Evolutionary conservation across 2,113 vertebrate genomes (phyloP).

Genomic region (Microcebus murinus): DNA sequence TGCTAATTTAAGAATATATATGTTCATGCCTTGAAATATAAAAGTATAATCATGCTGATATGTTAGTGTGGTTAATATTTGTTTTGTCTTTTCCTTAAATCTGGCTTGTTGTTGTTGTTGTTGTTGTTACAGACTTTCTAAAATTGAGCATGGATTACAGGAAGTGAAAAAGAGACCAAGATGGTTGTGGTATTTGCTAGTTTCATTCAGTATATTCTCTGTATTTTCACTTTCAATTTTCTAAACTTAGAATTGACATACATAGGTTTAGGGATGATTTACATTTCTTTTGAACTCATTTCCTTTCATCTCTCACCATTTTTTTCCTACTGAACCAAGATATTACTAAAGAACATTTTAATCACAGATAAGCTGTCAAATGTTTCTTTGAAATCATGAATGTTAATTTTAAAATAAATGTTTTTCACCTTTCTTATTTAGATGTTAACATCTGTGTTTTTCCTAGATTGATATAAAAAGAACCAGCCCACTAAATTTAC

Average conservation of each 20-base stretch:
- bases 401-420: slow-evolving; percentile 28
- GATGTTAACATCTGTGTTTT: neutral
- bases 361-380: slow-evolving; percentile 30
- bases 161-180: neutral
- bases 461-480: neutral
- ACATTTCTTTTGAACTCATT: slow-evolving; percentile 12
- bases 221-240: slow-evolving; percentile 1
- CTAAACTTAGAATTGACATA: neutral
- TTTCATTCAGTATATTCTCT: neutral
- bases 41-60: neutral
- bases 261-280: neutral
- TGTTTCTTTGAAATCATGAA: neutral
- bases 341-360: slow-evolving; percentile 3
- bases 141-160: neutral
- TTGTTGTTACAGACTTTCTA: slow-evolving; percentile 17
- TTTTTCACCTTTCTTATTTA: slow-evolving; percentile 31
- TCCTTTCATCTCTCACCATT: neutral
- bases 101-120: neutral
- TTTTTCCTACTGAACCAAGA: neutral
- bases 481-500: neutral
- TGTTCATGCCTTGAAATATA: neutral
- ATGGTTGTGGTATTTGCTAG: neutral
- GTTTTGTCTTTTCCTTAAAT: neutral
- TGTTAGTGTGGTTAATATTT: neutral
- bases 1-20: slow-evolving; percentile 18